Conservation (phyloP, 2,888 invertebrate genomes). For the Philhelius pedissequus region DNA sequence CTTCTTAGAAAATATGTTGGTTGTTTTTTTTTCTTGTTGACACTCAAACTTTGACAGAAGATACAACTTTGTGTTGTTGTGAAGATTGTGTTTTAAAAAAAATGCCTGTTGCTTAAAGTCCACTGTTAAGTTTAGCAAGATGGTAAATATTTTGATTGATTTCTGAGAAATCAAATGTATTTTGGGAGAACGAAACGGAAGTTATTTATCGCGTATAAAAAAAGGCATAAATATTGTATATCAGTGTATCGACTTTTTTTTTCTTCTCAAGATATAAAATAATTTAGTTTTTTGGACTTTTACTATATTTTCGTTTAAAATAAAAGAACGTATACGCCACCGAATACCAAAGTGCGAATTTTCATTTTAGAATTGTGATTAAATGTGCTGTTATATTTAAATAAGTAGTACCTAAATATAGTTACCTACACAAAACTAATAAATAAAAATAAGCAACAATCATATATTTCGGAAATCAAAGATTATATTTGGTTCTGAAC, state of each 20-base stretch:
- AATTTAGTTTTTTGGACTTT: not conserved
- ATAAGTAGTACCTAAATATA: too few relatives aligned
- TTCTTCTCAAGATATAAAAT: not conserved
- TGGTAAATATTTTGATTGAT: slow-evolving; percentile 40
- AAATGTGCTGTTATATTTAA: too few relatives aligned
- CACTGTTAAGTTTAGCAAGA: not conserved
- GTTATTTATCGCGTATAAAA: too few relatives aligned
- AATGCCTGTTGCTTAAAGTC: slow-evolving; percentile 55
- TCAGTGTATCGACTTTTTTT: not conserved
- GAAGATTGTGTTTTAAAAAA: slow-evolving; percentile 17
- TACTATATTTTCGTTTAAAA: not conserved
- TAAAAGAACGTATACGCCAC: slow-evolving; percentile 1
- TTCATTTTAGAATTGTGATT: too few relatives aligned
- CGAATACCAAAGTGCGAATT: not conserved
- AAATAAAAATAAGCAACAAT: too few relatives aligned
- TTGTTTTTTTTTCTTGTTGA: slow-evolving; percentile 18
- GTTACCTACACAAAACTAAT: too few relatives aligned
- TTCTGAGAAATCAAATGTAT: slow-evolving; percentile 25
- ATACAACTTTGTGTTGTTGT: slow-evolving; percentile 33
- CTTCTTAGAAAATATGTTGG: slow-evolving; percentile 43
- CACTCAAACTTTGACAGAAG: slow-evolving; percentile 59
- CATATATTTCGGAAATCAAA: too few relatives aligned
- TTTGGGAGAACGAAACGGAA: too few relatives aligned
- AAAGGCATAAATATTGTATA: too few relatives aligned
- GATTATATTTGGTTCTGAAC: too few relatives aligned